Evolutionary conservation across 2,888 invertebrate genomes (phyloP), one percentile per base, ranked within the genome.

Genomic region (Diarsia rubi): DNA sequence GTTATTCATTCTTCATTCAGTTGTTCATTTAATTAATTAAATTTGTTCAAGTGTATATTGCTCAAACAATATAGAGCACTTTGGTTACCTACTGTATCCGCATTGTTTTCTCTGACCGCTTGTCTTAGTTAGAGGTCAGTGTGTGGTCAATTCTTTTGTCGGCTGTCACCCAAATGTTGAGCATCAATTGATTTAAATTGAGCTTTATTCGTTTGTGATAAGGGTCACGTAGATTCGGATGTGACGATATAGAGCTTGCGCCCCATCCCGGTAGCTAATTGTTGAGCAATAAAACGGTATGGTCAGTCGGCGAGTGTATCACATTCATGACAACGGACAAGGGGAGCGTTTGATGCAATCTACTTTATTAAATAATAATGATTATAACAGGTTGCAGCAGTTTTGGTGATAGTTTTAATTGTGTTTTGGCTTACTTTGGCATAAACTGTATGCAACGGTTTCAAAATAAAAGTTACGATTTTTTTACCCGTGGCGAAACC

Each of bases 271-370:
- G 80, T 77, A 84, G 74, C 88, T 95, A 94, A 95, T 95, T 92
- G 95, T 92, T 88, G 86, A 79, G 93, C 94, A 92, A 95, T 95
- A 95, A 95, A 94, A 88, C 94, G 92, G 91, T 90, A 94, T 95
- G 95, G 92, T 93, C 92, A 92, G 84, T 87, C 62, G 59, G 42
- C n/a, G 71, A 87, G 84, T 72, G 82, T 86, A 85, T 79, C 79
- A 78, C 68, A 60, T 73, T 78, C 79, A 65, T 75, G 67, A 79
- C 78, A 79, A 37, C 37, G 37, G 37, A 37, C 37, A 37, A 37
- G 77, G 88, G 89, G 88, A 86, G 74, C 74, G 69, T 74, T 86
- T 88, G 88, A 89, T 90, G 91, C 91, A 90, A 91, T 91, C 88
- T 86, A 88, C 85, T 92, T 93, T 88, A 93, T 93, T 92, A 86